phyloP scores from a whole-genome alignment of 1,140 invertebrate species.

The Drosophila auraria region DNA sequence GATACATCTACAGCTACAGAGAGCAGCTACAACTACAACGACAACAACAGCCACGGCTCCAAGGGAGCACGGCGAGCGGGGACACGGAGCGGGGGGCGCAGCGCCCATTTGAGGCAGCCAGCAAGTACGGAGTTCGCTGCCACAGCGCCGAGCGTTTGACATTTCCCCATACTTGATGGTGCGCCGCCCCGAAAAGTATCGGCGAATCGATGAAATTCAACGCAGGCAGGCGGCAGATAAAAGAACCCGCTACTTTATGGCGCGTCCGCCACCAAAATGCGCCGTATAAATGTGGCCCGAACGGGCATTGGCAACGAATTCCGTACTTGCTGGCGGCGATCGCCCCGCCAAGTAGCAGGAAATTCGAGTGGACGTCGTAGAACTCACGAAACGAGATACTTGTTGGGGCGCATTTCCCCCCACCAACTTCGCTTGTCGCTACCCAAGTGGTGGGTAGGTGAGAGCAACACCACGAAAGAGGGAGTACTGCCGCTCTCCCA shows the following conservation, averaged over 20 bases:
- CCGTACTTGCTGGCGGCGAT: conserved; percentile 55
- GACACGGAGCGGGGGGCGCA: conserved; percentile 60
- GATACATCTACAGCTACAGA: conserved; percentile 41
- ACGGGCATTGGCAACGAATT: conserved; percentile 34
- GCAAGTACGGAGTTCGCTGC: conserved; percentile 67
- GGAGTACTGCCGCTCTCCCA: conserved; percentile 6
- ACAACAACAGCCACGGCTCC: conserved; percentile 51
- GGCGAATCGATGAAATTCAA: conserved; percentile 59
- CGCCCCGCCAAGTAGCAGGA: conserved; percentile 65
- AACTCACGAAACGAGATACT: conserved; percentile 43
- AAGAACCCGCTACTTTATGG: conserved; percentile 79
- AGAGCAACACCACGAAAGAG: conserved; percentile 20
- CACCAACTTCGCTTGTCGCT: conserved; percentile 53
- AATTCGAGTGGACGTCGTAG: conserved; percentile 34
- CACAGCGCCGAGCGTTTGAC: conserved; percentile 77
- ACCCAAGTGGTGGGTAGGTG: conserved; percentile 61
- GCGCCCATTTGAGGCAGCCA: conserved; percentile 82
- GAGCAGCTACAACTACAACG: conserved; percentile 43
- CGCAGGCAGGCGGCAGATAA: conserved; percentile 51
- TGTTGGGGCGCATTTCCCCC: conserved; percentile 65
- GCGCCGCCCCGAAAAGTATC: conserved; percentile 74
- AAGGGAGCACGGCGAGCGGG: conserved; percentile 39
- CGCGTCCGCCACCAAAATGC: conserved; percentile 81
- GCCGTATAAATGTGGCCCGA: conserved; percentile 35
- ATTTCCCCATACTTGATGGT: conserved; percentile 83